Conservation (phyloP, 2,888 invertebrate species). For the Lasioglossum morio region DNA sequence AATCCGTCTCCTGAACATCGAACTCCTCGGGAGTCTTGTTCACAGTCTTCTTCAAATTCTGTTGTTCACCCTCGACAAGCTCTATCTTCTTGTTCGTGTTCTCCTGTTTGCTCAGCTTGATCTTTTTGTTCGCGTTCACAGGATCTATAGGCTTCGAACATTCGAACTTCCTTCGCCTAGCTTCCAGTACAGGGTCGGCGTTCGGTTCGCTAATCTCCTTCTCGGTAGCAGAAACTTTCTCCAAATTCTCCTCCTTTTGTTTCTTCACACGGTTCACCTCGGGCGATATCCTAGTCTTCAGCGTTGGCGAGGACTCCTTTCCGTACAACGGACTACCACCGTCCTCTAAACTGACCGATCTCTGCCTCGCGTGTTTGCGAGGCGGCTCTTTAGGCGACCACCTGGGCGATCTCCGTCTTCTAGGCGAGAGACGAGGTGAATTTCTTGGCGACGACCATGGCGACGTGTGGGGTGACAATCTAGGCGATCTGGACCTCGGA, state of each 20-base stretch:
- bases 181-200: constrained; percentile 85
- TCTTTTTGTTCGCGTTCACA: constrained; percentile 85
- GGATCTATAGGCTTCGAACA: constrained; percentile 84
- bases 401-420: constrained; percentile 72
- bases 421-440: constrained; percentile 76
- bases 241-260: constrained; percentile 63
- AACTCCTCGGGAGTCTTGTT: constrained; percentile 63
- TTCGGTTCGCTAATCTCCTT: constrained; percentile 67
- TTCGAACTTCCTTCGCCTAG: constrained; percentile 86
- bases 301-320: constrained; percentile 63
- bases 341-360: constrained; percentile 72
- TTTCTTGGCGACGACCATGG: constrained; percentile 75
- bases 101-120: constrained; percentile 79
- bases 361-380: constrained; percentile 64
- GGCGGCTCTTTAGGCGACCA: constrained; percentile 76
- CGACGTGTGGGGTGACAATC: constrained; percentile 71
- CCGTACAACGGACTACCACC: constrained; percentile 46
- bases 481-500: constrained; percentile 70
- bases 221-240: constrained; percentile 42
- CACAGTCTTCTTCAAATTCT: constrained; percentile 34
- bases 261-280: constrained; percentile 57
- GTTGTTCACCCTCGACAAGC: constrained; percentile 43
- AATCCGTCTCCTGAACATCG: constrained; percentile 56
- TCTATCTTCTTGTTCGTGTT: constrained; percentile 62
- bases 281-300: constrained; percentile 60